phyloP scores from a whole-genome alignment of 2,113 vertebrate genomes.

The Baryphthengus martii region DNA sequence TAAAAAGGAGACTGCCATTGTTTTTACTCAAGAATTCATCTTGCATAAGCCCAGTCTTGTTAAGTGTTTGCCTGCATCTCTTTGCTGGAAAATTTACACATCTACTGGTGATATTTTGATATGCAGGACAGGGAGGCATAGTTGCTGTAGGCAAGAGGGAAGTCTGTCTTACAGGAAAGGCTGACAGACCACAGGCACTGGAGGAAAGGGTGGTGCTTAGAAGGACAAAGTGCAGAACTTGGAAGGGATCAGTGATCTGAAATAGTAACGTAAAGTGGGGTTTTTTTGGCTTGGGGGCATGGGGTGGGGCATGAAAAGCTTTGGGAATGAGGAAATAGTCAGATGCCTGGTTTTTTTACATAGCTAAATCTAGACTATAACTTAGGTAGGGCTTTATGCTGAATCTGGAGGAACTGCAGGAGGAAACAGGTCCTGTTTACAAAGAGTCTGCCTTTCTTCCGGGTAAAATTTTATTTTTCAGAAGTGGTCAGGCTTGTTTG shows the following conservation, averaged over 20 bases:
- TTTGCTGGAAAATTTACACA: background rate
- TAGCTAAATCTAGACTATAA: background rate
- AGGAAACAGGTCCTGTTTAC: background rate
- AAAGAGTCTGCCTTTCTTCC: background rate
- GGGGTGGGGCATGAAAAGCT: background rate
- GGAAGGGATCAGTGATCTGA: background rate
- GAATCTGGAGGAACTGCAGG: background rate
- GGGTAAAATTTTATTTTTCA: background rate
- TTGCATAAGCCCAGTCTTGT: background rate
- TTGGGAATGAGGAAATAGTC: background rate
- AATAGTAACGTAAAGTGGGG: background rate
- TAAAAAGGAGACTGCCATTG: background rate
- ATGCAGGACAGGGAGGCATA: background rate
- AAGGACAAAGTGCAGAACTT: background rate
- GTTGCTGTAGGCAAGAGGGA: background rate
- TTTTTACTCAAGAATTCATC: background rate
- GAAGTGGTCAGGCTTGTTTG: background rate
- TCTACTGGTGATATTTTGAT: background rate
- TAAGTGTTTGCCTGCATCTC: background rate
- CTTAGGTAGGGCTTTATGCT: background rate
- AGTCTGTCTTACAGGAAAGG: background rate
- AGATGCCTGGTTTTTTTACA: background rate
- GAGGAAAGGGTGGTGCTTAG: background rate
- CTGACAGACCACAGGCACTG: background rate
- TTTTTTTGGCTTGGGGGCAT: background rate